These are phyloP conservation scores for Andricus grossulariae DNA, from an alignment of 1,140 invertebrate species.

Conservation along the genomic window DNA sequence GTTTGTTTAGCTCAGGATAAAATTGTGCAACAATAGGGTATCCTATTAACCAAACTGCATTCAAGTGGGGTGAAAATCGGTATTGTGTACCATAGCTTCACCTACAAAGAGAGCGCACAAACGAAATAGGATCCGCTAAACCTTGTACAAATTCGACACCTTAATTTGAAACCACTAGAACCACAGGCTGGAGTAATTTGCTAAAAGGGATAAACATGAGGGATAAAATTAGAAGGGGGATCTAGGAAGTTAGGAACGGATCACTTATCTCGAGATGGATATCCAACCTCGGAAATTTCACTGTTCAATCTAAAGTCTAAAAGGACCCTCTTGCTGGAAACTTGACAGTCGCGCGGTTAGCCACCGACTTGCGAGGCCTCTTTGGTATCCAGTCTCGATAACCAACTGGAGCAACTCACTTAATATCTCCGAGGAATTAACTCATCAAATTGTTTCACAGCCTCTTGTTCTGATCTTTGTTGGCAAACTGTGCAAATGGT, in stretches of 20 bases:
- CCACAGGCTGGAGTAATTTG: slow-evolving; percentile 5
- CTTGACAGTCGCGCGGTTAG: slow-evolving; percentile 15
- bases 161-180: slow-evolving; percentile 22
- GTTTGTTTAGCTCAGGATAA: background rate
- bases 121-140: background rate
- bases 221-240: background rate
- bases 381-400: slow-evolving; percentile 6
- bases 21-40: background rate
- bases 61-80: background rate
- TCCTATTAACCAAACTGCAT: background rate
- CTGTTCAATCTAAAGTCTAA: slow-evolving; percentile 8
- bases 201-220: slow-evolving; percentile 15
- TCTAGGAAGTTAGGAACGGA: background rate
- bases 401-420: background rate
- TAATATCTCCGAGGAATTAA: slow-evolving; percentile 9
- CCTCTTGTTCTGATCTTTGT: background rate
- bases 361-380: background rate
- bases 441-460: background rate
- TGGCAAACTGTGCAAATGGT: background rate
- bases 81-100: slow-evolving; percentile 1
- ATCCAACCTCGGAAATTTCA: slow-evolving; percentile 1
- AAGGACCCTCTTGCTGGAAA: background rate
- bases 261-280: slow-evolving; percentile 4
- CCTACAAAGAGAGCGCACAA: slow-evolving; percentile 4
- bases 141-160: slow-evolving; percentile 13